These are phyloP conservation scores for Ctenomys sociabilis DNA, from an alignment of 2,113 vertebrate species.

Conservation along the genomic window DNA sequence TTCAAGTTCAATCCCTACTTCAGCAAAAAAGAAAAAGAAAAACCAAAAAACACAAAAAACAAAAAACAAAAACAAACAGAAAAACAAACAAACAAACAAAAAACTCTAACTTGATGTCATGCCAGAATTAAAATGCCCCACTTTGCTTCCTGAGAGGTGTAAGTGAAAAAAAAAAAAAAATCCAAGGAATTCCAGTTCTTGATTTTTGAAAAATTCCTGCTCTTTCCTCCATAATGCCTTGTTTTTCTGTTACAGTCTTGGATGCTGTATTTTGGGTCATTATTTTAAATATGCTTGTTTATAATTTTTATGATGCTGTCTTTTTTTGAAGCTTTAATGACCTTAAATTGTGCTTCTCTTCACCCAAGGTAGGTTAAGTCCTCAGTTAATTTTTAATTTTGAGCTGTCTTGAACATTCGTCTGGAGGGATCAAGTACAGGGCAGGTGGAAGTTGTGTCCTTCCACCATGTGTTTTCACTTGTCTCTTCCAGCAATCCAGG, in stretches of 20 bases:
- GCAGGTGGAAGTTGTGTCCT: not conserved
- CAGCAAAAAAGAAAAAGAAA: too few relatives aligned
- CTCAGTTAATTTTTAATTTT: conserved; percentile 12
- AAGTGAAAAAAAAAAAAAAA: too few relatives aligned
- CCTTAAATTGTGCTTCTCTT: not conserved
- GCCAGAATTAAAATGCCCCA: not conserved
- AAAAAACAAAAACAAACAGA: too few relatives aligned
- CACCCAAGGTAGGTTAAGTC: not conserved
- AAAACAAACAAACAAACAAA: too few relatives aligned
- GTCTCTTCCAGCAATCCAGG: not conserved
- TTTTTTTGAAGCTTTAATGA: not conserved
- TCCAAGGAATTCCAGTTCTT: conserved; percentile 50
- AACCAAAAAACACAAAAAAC: too few relatives aligned
- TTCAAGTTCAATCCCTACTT: too few relatives aligned
- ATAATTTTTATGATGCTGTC: not conserved
- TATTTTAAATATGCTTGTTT: conserved; percentile 50
- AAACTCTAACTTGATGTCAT: not conserved
- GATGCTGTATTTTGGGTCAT: not conserved
- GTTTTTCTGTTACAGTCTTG: not conserved
- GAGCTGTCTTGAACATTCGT: not conserved
- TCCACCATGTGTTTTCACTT: not conserved
- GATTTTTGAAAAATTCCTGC: not conserved
- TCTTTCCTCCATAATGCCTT: not conserved
- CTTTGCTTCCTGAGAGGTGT: not conserved
- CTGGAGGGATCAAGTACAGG: not conserved